Base-by-base conservation (phyloP, 2,888 invertebrate genomes). In the Heteropelma amictum region DNA sequence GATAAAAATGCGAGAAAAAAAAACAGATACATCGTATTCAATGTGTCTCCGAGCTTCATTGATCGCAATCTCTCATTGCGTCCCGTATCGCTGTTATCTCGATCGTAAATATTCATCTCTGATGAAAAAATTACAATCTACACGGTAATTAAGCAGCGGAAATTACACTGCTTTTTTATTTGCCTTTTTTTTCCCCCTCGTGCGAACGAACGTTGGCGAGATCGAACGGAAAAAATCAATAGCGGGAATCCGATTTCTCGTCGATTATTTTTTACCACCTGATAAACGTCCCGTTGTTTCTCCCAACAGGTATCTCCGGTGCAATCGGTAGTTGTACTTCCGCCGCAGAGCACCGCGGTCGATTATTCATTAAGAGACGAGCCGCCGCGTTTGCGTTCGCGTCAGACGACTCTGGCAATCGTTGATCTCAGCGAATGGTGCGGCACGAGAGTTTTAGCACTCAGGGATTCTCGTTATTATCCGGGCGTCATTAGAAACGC, bases 371-470 rank as follows among this genome's bases (percentile, higher is more conserved):
- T 91, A 69, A 84, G 88, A 54, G 88, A 88, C 54, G 88, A 88
- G 77, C 81, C 86, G 69, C 80, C 83, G 53, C 90, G 90, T 78
- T 82, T 83, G 76, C 86, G 86, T 82, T 77, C 83, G 80, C 83
- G 87, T 79, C 80, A 85, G 81, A 77, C 87, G 83, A 81, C 86
- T 78, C 82, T 87, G 73, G 90, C 89, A 38, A 33, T 51, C 82
- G 92, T 98, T 79, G 97, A 98, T 90, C 92, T 98, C 82, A 94
- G 94, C 84, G 98, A 98, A 90, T 98, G 98, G 98, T 93, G 94
- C 81, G 96, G 96, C 86, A 97, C 97, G 88, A 92, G 98, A 82
- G 96, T 98, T 73, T 91, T 98, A 82, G 98, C 98, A 42, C 96
- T 95, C 88, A 93, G 94, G 85, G 93, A 95, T 79, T 93, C 93